Evolutionary conservation across 30 jellyfish, hydroid and myxozoan genomes (phyloP).

Genomic region (Hydractinia symbiolongicarpus): DNA sequence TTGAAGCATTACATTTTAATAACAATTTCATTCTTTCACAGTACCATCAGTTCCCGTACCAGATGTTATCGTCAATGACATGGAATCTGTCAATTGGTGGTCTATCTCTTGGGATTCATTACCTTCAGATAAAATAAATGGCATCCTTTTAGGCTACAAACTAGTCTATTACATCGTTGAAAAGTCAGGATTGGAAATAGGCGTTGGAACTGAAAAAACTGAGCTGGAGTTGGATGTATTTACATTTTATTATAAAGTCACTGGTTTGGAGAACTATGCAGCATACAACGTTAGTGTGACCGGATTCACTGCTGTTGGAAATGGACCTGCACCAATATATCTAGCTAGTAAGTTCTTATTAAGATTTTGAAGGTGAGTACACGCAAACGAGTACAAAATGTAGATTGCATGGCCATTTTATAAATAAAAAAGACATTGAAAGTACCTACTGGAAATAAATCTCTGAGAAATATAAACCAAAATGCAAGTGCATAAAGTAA

Average conservation of each 20-base stretch:
- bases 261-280: slow-evolving; percentile 12
- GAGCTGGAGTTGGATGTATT: neutral
- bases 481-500: too few relatives aligned
- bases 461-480: too few relatives aligned
- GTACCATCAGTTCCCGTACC: slow-evolving; percentile 35
- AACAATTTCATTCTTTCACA: neutral
- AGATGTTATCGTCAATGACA: slow-evolving; percentile 2
- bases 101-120: slow-evolving; percentile 14
- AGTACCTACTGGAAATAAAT: too few relatives aligned
- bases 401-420: too few relatives aligned
- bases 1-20: neutral
- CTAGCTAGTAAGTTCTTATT: slow-evolving; percentile 17
- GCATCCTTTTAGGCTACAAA: slow-evolving; percentile 1
- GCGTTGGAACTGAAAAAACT: neutral
- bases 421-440: too few relatives aligned
- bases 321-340: slow-evolving; percentile 25
- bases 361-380: neutral
- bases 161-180: slow-evolving; percentile 1
- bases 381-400: too few relatives aligned
- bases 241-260: slow-evolving; percentile 8
- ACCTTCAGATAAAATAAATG: slow-evolving; percentile 15
- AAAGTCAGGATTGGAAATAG: slow-evolving; percentile 12
- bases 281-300: neutral
- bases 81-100: slow-evolving; percentile 29
- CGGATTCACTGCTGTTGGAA: slow-evolving; percentile 27